Base-by-base conservation (phyloP, 2,113 vertebrate genomes). In the Pardalotus punctatus region DNA sequence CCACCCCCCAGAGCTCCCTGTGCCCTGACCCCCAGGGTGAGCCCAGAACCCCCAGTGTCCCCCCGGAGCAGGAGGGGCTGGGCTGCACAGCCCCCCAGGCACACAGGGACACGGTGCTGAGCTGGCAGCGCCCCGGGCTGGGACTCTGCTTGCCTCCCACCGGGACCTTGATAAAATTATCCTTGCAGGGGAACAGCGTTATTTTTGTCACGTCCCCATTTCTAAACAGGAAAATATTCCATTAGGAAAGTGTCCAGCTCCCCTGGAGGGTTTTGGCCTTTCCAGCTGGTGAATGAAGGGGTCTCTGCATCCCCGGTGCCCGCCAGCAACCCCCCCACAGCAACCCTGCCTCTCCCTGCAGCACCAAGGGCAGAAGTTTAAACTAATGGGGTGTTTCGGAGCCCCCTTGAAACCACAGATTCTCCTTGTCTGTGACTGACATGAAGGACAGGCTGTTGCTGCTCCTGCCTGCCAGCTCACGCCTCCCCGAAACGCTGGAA, bases 1-100 rank as follows among this genome's bases (percentile, higher is more conserved):
- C 6, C 43, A 14, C 2, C 38, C 53, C 18, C 2, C 0, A 0
- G 31, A 17, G 16, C 9, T 69, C 11, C 60, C 28, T 0, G 0
- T 18, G 78, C 28, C 53, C 78, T 31, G 82, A 42, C 1, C 2
- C 45, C 11, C 0, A 1, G 62, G 48, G 54, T 3, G 0, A 0
- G 43, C 76, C 47, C 70, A 27, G 56, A 24, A 17, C 6, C 8
- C 4, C 9, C 9, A 3, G 24, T 3, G 2, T 1, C 14, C 57
- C 36, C 47, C 73, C 1, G 13, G 58, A 16, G 62, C 69, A 24
- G 25, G 43, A 14, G 12, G 29, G 22, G 45, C 53, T 12, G 56
- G 40, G 43, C 48, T 21, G 71, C 50, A 40, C 8, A 31, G 81
- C 65, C 53, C 23, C 72, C 38, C 9, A 2, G 69, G 73, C 62